Evolutionary conservation across 2,113 vertebrate genomes (phyloP).

Genomic region (Microtus montanus): DNA sequence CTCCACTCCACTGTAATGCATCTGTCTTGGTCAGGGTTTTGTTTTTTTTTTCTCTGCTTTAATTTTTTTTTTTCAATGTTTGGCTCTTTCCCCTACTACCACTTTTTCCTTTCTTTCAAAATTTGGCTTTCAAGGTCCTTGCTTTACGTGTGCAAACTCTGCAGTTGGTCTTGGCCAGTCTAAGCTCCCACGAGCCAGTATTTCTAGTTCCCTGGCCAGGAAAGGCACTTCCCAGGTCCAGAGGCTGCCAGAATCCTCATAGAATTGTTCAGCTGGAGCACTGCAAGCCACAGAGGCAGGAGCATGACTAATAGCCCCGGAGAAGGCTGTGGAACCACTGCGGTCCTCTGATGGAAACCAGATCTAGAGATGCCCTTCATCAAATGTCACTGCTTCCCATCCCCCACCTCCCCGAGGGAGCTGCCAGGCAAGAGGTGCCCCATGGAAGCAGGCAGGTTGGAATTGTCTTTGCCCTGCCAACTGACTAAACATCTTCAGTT

Average conservation of each 20-base stretch:
- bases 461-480: too few species aligned
- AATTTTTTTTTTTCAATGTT: background rate
- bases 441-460: background rate
- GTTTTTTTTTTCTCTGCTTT: background rate
- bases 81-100: background rate
- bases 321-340: background rate
- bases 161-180: background rate
- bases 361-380: background rate
- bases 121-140: constrained; percentile 12
- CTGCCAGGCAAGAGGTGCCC: background rate
- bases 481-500: background rate
- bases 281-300: background rate
- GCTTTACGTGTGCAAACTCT: background rate
- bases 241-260: background rate
- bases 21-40: background rate
- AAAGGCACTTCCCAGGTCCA: background rate
- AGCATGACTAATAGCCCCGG: background rate
- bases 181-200: background rate
- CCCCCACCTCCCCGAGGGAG: background rate
- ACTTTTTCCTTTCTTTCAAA: constrained; percentile 25
- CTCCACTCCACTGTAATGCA: background rate
- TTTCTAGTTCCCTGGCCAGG: background rate
- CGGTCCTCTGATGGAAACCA: background rate
- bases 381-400: background rate
- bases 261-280: background rate